A percentile compares a stretch with the other conserved stretches of the same genome.
phyloP scores from a whole-genome alignment of 2,888 invertebrate species.

The Protodeltote pygarga region DNA sequence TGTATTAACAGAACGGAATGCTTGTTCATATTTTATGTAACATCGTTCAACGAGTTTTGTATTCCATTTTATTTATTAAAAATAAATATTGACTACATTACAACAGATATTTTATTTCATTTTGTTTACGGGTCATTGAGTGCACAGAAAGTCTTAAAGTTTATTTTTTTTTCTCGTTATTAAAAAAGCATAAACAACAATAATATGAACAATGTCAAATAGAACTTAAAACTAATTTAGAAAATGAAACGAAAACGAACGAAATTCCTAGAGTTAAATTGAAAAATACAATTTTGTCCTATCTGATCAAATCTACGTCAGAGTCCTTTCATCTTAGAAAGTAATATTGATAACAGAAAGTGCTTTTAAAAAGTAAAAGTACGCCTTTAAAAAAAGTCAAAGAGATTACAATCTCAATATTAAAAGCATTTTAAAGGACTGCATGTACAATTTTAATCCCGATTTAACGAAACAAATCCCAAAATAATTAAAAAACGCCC shows the following conservation, averaged over 20 bases:
- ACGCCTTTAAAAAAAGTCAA: constrained; percentile 18
- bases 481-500: constrained; percentile 46
- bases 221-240: too few species aligned
- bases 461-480: constrained; percentile 28
- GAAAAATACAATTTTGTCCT: background rate
- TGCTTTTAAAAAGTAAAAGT: background rate
- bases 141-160: too few species aligned
- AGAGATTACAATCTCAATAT: constrained; percentile 11
- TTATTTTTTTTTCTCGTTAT: too few species aligned
- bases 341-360: background rate
- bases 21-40: too few species aligned
- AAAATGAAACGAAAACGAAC: background rate
- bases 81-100: too few species aligned
- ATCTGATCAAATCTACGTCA: background rate
- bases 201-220: too few species aligned
- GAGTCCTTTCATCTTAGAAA: background rate
- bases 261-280: background rate
- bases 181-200: too few species aligned
- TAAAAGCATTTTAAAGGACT: constrained; percentile 1
- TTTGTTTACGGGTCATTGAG: too few species aligned
- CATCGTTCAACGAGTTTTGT: too few species aligned
- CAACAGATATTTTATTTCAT: too few species aligned
- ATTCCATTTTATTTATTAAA: too few species aligned
- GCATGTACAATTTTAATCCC: constrained; percentile 17
- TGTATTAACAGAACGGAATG: constrained; percentile 3